Base-by-base conservation (phyloP, 1,140 invertebrate species). In the Elysia chlorotica region DNA sequence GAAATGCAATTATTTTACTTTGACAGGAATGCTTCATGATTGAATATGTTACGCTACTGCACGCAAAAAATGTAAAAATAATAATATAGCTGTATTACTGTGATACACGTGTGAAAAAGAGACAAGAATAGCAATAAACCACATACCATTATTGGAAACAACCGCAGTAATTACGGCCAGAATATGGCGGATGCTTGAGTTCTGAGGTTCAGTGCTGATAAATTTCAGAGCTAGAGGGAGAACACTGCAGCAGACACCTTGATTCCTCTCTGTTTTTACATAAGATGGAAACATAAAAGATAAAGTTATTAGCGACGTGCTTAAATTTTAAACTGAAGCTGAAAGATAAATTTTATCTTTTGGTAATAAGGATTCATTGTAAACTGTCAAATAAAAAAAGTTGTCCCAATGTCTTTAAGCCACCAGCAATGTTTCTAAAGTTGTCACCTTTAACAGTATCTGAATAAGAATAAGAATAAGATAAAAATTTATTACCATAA, bases 101-200 rank as follows among this genome's bases (percentile, higher is more conserved):
- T n/a, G n/a, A n/a, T n/a, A n/a, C n/a, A n/a, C n/a, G 25, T 17
- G 31, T 36, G 17, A 17, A n/a, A 30, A 28, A 2, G 3, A 25
- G 14, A 30, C 0, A 21, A 2, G 2, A n/a, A 21, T 36, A 1
- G 21, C 23, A 48, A 48, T 19, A 10, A 57, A n/a, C 6, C 25
- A 31, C 65, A 28, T 53, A 74, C 73, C 73, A 70, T 74, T 74
- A 41, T 74, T 74, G 48, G 73, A 65, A 38, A 74, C 66, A 19
- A 68, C 31, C 21, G 65, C 25, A 41, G 38, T 30, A 17, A 74
- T 30, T 31, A 74, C 54, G 28, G 66, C 38, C 23, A 70, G 31
- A 6, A 62, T 31, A 48, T 67, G 73, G 21, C 57, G 28, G 6
- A 74, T 6, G 37, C 35, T 36, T 30, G 53, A 35, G 38, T 65